Conservation (phyloP, 1,140 invertebrate genomes). For the Brachionus rotundiformis region DNA sequence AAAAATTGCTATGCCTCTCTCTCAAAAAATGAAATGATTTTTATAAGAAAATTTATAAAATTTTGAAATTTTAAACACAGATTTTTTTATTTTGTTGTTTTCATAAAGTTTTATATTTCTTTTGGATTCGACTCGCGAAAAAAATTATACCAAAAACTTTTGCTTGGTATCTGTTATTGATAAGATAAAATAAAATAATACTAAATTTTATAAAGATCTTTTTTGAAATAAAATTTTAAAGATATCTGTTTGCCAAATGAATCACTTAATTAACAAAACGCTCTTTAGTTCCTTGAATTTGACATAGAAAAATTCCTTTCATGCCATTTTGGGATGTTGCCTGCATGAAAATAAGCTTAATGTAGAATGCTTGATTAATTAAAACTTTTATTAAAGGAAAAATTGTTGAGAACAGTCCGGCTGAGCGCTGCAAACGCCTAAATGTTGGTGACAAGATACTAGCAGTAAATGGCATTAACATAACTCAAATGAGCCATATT, state of each 20-base stretch:
- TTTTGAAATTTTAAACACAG: neutral
- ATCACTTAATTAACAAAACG: neutral
- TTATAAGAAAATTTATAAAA: too few species aligned
- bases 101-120: too few species aligned
- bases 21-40: too few species aligned
- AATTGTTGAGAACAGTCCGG: conserved; percentile 90
- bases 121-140: too few species aligned
- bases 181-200: too few species aligned
- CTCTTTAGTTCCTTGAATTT: neutral
- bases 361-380: neutral
- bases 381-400: conserved; percentile 69
- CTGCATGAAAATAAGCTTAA: neutral
- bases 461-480: conserved; percentile 89
- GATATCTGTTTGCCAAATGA: too few species aligned
- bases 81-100: too few species aligned
- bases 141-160: too few species aligned
- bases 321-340: neutral
- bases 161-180: too few species aligned
- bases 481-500: conserved; percentile 86
- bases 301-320: neutral
- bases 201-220: too few species aligned
- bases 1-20: too few species aligned
- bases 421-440: conserved; percentile 82
- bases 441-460: conserved; percentile 92
- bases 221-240: too few species aligned